Evolutionary conservation across 2,797 vertebrate species (phyloP).

Genomic region (Cyprinodon diabolis): DNA sequence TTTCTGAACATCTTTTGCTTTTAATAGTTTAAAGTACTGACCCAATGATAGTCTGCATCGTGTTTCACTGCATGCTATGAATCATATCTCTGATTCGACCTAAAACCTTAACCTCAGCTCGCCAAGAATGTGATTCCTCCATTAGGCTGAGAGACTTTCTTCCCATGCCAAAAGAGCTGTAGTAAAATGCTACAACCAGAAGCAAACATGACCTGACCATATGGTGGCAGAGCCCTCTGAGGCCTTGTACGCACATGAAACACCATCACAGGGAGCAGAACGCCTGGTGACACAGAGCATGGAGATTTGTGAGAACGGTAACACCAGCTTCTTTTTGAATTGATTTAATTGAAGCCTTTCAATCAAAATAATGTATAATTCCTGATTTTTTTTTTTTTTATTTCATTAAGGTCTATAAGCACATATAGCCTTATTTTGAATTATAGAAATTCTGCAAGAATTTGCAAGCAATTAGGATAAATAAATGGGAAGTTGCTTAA

Average conservation of each 20-base stretch:
- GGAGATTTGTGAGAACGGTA: too few relatives aligned
- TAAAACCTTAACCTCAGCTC: constrained; percentile 28
- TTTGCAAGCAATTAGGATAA: too few relatives aligned
- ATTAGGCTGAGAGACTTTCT: constrained; percentile 20
- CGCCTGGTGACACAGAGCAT: background rate
- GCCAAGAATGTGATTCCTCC: background rate
- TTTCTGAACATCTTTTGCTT: background rate
- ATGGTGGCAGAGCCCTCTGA: constrained; percentile 31
- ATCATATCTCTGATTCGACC: constrained; percentile 31
- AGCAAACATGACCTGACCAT: constrained; percentile 55
- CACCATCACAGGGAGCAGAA: background rate
- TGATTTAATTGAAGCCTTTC: too few relatives aligned
- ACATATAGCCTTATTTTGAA: too few relatives aligned
- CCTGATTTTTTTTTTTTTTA: too few relatives aligned
- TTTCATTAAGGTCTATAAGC: too few relatives aligned
- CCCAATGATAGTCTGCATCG: constrained; percentile 1
- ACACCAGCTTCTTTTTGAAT: too few relatives aligned
- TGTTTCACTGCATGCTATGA: constrained; percentile 16
- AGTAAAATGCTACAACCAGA: constrained; percentile 36
- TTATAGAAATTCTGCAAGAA: too few relatives aligned
- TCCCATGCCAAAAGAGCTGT: constrained; percentile 42
- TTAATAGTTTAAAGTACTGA: background rate
- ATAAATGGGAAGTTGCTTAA: too few relatives aligned
- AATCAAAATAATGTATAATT: too few relatives aligned
- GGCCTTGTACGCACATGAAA: constrained; percentile 16